Percentiles rank a stretch among this genome's conserved stretches.
Conservation (phyloP, 92 coral and sea anemone genomes). For the Virgularia gustaviana region DNA sequence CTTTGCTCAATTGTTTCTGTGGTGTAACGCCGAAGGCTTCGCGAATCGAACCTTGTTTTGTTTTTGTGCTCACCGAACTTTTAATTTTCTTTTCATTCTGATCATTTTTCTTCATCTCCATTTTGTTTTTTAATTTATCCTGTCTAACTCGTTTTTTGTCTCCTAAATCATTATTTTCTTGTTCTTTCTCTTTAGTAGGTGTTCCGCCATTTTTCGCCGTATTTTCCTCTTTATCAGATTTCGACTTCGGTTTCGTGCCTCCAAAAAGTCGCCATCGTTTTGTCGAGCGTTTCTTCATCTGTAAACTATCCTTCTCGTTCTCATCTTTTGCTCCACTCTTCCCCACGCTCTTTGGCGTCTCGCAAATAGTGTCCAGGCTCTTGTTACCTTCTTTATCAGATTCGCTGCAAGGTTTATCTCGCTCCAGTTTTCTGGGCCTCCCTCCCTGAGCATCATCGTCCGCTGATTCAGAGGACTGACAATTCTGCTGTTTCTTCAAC, state of each 20-base stretch:
- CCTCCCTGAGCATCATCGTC: constrained; percentile 43
- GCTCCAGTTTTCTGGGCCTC: constrained; percentile 28
- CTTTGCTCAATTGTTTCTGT: constrained; percentile 6
- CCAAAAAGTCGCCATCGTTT: constrained; percentile 28
- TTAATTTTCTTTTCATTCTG: constrained; percentile 27
- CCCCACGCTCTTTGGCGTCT: constrained; percentile 28
- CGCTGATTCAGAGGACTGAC: constrained; percentile 38
- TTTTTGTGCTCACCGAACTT: background rate
- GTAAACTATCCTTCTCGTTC: constrained; percentile 30
- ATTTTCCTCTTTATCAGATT: constrained; percentile 1
- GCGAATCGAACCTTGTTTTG: background rate
- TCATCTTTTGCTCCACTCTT: constrained; percentile 29
- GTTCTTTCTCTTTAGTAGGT: background rate
- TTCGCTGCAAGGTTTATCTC: constrained; percentile 27
- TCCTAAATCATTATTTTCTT: constrained; percentile 16
- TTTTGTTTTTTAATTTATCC: constrained; percentile 24
- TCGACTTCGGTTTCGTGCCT: constrained; percentile 10
- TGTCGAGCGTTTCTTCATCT: constrained; percentile 19
- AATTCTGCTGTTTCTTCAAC: constrained; percentile 6
- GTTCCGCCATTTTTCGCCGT: constrained; percentile 1
- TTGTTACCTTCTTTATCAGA: constrained; percentile 13
- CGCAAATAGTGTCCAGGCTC: constrained; percentile 16
- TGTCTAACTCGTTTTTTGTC: constrained; percentile 17
- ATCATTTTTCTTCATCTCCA: constrained; percentile 33
- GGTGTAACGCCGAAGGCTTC: constrained; percentile 3